These are phyloP conservation scores for Fulmarus glacialis DNA, from an alignment of 2,113 vertebrate genomes.

Conservation along the genomic window DNA sequence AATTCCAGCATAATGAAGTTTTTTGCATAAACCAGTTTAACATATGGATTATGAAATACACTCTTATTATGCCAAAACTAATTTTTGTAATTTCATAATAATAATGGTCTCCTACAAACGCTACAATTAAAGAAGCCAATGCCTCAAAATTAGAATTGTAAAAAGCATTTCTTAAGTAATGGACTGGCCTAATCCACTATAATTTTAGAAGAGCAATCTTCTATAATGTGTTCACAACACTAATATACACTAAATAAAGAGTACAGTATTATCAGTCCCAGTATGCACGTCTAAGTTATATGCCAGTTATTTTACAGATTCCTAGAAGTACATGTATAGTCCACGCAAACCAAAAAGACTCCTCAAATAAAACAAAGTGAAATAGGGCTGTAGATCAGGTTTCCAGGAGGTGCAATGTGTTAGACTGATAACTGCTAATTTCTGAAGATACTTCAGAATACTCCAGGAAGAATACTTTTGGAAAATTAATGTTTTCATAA, in stretches of 20 bases:
- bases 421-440: background rate
- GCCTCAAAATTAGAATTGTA: background rate
- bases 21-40: background rate
- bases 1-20: background rate
- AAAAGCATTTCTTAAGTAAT: background rate
- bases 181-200: background rate
- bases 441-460: background rate
- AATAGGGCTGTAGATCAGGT: background rate
- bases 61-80: background rate
- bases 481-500: conserved; percentile 64
- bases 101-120: background rate
- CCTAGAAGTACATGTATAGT: background rate
- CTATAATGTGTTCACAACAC: background rate
- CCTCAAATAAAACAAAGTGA: background rate
- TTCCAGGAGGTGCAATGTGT: background rate
- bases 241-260: background rate
- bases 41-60: background rate
- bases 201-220: background rate
- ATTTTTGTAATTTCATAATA: background rate
- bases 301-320: background rate
- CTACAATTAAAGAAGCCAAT: background rate
- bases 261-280: background rate
- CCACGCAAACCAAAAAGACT: background rate
- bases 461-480: conserved; percentile 18
- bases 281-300: background rate